Base-by-base conservation (phyloP, 2,888 invertebrate species). In the Osedax frankpressi region DNA sequence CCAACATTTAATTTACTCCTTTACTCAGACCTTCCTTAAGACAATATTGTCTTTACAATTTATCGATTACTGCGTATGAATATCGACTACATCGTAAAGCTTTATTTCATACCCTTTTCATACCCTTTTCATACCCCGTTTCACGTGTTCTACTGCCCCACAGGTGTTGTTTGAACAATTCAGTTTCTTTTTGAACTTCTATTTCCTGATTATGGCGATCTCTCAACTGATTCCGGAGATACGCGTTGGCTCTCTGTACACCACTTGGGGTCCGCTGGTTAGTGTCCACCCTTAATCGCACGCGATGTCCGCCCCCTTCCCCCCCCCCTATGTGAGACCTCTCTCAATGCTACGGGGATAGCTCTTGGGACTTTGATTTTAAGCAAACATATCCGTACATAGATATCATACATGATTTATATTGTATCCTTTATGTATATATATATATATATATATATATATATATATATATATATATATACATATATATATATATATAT, bases 191-290 rank as follows among this genome's bases (percentile, higher is more conserved):
- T 88, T 99, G 78, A 99, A 99, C 86, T 86, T 99, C 75, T 98
- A 96, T 85, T 99, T 99, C 86, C 87, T 99, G 78, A 88, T 97
- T 75, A 97, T 98, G 97, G 97, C 98, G 0, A 87, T 92, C 73
- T 94, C 94, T 81, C 98, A 99, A 86, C 96, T 99, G 86, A 92
- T 99, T 82, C 94, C 95, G 28, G 93, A 93, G 81, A 91, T 98
- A 78, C 88, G 93, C 79, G 94, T 99, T 81, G 97, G 98, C 1
- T 95, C 94, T 84, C 88, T 97, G 67, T 98, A 97, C 85, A 99
- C 98, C 0, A 99, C 99, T 85, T 99, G 98, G 98, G 97, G 94
- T 76, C 98, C 98, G 68, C 85, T 98, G 82, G 89, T 89, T 84
- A 87, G 86, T 83, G 72, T n/a, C n/a, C n/a, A n/a, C n/a, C n/a